Conservation (phyloP, 2,113 vertebrate genomes). For the Sander vitreus region DNA sequence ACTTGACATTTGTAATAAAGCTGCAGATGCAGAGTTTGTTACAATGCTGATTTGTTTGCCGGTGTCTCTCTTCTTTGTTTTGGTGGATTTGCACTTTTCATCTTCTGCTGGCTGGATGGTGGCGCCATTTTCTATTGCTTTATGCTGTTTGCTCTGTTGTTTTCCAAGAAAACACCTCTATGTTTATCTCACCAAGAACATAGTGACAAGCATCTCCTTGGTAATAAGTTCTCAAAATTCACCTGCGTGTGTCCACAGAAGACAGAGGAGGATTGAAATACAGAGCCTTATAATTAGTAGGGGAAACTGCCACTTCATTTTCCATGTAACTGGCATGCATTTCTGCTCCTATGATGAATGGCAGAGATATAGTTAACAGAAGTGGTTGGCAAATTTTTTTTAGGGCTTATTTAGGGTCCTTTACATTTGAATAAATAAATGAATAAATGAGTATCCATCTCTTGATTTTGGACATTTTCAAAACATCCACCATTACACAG, state of each 20-base stretch:
- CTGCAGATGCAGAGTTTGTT: not conserved
- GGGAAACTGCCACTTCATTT: not conserved
- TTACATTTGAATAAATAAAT: not conserved
- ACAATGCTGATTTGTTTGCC: not conserved
- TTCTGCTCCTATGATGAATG: not conserved
- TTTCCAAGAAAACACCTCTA: conserved; percentile 20
- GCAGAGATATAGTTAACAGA: not conserved
- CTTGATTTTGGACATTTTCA: not conserved
- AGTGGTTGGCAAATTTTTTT: too few relatives aligned
- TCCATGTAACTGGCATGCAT: not conserved
- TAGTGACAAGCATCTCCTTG: not conserved
- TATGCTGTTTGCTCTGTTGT: conserved; percentile 5
- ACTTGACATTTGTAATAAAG: not conserved
- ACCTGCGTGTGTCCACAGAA: not conserved
- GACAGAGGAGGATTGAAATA: not conserved
- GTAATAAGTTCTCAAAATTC: not conserved
- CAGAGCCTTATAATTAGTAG: not conserved
- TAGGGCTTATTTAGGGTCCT: too few relatives aligned
- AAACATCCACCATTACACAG: not conserved
- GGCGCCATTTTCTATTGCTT: conserved; percentile 8
- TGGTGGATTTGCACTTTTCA: not conserved
- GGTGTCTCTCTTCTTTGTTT: not conserved
- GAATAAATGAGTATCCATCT: not conserved
- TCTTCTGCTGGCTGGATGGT: not conserved
- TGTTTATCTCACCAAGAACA: conserved; percentile 13